These are phyloP conservation scores for Ictalurus punctatus DNA, from an alignment of 2,113 vertebrate species.

Conservation along the genomic window DNA sequence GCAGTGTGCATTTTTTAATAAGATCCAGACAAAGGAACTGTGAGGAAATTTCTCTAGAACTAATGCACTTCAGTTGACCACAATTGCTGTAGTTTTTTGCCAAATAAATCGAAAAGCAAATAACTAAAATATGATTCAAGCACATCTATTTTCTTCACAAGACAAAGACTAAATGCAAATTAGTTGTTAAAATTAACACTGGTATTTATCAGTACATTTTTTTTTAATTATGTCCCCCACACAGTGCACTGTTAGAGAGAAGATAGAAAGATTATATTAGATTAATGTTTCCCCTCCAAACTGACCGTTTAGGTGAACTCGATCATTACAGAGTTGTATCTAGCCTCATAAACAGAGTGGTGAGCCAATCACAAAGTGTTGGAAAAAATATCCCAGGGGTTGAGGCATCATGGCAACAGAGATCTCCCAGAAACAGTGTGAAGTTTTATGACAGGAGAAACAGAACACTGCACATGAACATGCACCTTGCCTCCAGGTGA, in stretches of 20 bases:
- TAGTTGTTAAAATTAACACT: background rate
- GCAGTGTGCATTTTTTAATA: background rate
- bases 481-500: background rate
- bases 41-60: background rate
- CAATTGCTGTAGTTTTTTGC: background rate
- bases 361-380: conserved; percentile 14
- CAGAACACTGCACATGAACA: background rate
- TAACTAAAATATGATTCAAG: background rate
- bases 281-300: background rate
- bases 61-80: background rate
- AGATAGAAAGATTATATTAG: background rate
- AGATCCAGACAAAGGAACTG: background rate
- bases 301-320: conserved; percentile 8
- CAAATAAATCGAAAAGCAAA: no score
- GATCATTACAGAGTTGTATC: conserved; percentile 12
- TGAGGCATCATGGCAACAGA: conserved; percentile 59
- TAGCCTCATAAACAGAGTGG: conserved; percentile 1
- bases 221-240: background rate
- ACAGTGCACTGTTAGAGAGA: no score
- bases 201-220: background rate
- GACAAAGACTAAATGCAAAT: background rate
- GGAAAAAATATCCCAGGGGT: conserved; percentile 19
- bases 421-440: conserved; percentile 50
- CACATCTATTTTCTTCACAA: background rate
- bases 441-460: background rate